These are phyloP conservation scores for Pristionchus maxplancki DNA, from an alignment of 2,888 invertebrate species.

Conservation along the genomic window DNA sequence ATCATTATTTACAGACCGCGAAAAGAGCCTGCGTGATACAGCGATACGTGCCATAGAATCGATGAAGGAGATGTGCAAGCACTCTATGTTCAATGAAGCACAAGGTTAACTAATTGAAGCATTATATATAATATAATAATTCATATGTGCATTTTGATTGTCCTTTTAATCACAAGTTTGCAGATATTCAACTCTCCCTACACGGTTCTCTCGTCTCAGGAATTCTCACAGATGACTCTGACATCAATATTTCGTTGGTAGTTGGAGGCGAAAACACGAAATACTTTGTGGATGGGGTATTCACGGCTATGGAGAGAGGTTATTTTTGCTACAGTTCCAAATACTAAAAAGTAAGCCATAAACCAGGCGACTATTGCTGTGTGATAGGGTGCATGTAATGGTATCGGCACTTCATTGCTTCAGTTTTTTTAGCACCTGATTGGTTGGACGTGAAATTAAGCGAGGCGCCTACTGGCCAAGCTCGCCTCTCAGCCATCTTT, in stretches of 20 bases:
- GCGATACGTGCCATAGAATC: background rate
- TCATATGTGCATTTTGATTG: too few species aligned
- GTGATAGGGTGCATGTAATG: too few species aligned
- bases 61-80: background rate
- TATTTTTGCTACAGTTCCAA: too few species aligned
- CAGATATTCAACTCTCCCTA: background rate
- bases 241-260: conserved; percentile 20
- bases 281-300: background rate
- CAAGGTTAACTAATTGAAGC: background rate
- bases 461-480: background rate
- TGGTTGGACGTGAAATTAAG: background rate
- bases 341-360: too few species aligned
- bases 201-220: conserved; percentile 46
- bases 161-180: background rate
- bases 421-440: background rate
- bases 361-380: too few species aligned
- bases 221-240: background rate
- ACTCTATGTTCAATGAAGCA: background rate
- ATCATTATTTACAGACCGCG: background rate
- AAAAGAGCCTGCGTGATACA: background rate
- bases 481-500: background rate
- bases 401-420: too few species aligned
- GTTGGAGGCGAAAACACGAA: background rate
- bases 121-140: too few species aligned
- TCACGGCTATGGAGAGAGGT: conserved; percentile 1